phyloP scores from a whole-genome alignment of 2,888 invertebrate species.

The Eristalis intricaria region DNA sequence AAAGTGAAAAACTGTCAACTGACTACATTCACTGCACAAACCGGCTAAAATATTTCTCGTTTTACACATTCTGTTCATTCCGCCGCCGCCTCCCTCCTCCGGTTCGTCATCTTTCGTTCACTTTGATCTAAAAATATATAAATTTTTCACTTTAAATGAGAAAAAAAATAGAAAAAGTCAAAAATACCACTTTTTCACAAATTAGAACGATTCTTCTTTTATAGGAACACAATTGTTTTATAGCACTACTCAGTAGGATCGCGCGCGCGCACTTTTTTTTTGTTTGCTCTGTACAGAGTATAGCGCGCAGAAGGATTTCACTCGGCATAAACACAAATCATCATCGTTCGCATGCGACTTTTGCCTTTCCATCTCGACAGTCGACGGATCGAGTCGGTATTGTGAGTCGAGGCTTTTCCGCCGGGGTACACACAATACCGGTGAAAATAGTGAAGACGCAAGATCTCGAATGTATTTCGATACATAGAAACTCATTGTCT shows the following conservation, averaged over 20 bases:
- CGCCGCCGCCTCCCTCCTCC: not conserved
- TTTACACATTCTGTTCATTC: too few relatives aligned
- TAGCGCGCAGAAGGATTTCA: not conserved
- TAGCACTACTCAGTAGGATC: not conserved
- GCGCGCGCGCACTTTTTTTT: slow-evolving; percentile 19
- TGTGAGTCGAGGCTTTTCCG: slow-evolving; percentile 20
- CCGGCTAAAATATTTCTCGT: not conserved
- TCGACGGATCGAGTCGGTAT: not conserved
- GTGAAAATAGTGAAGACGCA: slow-evolving; percentile 9
- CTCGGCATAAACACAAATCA: slow-evolving; percentile 37
- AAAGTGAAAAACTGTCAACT: slow-evolving; percentile 20
- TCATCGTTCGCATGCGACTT: slow-evolving; percentile 2
- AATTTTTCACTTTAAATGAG: not conserved
- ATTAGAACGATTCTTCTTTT: slow-evolving; percentile 32
- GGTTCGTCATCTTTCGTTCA: not conserved
- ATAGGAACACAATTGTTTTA: slow-evolving; percentile 48
- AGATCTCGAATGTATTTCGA: slow-evolving; percentile 1
- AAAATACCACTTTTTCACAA: slow-evolving; percentile 27
- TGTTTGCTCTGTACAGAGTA: not conserved
- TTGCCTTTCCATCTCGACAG: not conserved
- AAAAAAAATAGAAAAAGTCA: slow-evolving; percentile 5
- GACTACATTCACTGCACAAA: not conserved
- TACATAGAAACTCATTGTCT: not conserved
- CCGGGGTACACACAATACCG: not conserved
- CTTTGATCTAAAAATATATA: slow-evolving; percentile 36